Evolutionary conservation across 2,888 invertebrate genomes (phyloP), one percentile per base, ranked within the genome.

Genomic region (Lathronympha strigana): DNA sequence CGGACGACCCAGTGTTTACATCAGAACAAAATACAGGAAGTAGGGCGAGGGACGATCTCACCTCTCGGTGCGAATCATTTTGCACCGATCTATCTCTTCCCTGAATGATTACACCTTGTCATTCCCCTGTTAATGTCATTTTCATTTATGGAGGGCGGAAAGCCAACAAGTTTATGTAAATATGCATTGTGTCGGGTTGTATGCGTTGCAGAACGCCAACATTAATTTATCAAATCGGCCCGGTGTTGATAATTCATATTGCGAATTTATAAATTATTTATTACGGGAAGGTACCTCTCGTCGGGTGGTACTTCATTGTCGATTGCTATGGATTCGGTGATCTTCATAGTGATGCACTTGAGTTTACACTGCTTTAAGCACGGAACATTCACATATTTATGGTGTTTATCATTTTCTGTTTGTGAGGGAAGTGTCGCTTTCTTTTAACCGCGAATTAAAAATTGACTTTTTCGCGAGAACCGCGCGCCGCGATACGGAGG

Each of bases 1-100:
- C 83, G 90, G 84, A 83, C 87, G 82, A 77, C 71, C 79, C 80
- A 76, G 77, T 84, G 83, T 86, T 85, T 86, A 85, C 81, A 83
- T 81, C 76, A 76, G 77, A 84, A 82, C 79, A 80, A 75, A 79
- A 77, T 76, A 75, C 80, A 80, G 85, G 84, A 86, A 84, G 77
- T 83, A 80, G 84, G 82, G 81, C 83, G 83, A 77, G 78, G 75
- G 77, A 68, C 63, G 69, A 69, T 64, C 61, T 64, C 67, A 60
- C 47, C 40, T 69, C 75, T 72, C 72, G 61, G 73, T n/a, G 70
- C 69, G 72, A 73, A 72, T 73, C 63, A 70, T 72, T 74, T 74
- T 70, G 68, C 74, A 70, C 73, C 76, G 71, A 76, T 78, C 77
- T 76, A 73, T 77, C 77, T 79, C 73, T 76, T 82, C 50, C 40